Percentiles rank a stretch among this genome's conserved stretches.
Evolutionary conservation across 2,888 invertebrate species (phyloP).

Genomic region (Hoplodrina ambigua): DNA sequence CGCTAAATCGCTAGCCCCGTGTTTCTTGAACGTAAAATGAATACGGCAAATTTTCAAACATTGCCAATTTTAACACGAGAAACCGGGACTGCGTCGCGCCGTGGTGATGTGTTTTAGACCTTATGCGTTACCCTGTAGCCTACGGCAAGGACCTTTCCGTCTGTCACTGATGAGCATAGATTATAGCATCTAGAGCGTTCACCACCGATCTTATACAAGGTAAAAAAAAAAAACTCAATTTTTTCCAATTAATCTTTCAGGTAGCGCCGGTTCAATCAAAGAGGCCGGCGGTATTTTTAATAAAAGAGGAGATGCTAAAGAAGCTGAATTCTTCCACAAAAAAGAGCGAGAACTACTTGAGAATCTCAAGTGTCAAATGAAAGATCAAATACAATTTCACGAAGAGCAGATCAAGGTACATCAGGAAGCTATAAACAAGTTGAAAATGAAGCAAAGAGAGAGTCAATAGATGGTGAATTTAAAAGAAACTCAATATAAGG

Average conservation of each 20-base stretch:
- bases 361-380: background rate
- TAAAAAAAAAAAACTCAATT: too few species aligned
- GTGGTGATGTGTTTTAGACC: too few species aligned
- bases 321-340: conserved; percentile 26
- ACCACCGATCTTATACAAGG: too few species aligned
- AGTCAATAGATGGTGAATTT: background rate
- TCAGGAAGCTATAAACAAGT: conserved; percentile 6
- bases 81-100: too few species aligned
- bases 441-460: conserved; percentile 3
- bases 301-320: conserved; percentile 16
- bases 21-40: too few species aligned
- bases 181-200: too few species aligned
- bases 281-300: conserved; percentile 8
- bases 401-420: conserved; percentile 15
- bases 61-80: too few species aligned
- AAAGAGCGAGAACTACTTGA: conserved; percentile 22
- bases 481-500: background rate
- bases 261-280: conserved; percentile 12
- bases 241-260: background rate
- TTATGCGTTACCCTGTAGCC: too few species aligned
- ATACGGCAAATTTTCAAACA: too few species aligned
- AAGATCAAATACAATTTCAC: conserved; percentile 24
- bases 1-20: too few species aligned
- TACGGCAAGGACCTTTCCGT: too few species aligned
- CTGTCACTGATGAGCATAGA: too few species aligned